Evolutionary conservation across 2,113 vertebrate species (phyloP).

Genomic region (Barbus barbus): DNA sequence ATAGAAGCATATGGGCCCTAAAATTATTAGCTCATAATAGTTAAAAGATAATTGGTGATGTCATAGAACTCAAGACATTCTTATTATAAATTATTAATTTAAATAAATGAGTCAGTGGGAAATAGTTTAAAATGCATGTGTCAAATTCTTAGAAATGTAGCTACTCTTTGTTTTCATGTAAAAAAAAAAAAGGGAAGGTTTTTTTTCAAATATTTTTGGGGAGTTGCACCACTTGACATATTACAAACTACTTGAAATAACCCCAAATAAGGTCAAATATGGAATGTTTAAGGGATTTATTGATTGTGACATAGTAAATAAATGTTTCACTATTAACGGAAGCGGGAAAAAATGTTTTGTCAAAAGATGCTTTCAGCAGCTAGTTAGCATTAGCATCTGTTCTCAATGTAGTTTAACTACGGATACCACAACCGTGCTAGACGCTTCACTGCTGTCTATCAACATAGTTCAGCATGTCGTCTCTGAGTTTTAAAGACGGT

Average conservation of each 20-base stretch:
- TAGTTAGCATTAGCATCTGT: neutral
- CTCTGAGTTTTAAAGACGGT: neutral
- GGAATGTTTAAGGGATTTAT: neutral
- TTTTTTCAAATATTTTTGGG: neutral
- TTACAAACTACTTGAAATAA: neutral
- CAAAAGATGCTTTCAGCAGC: neutral
- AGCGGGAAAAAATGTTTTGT: neutral
- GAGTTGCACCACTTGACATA: neutral
- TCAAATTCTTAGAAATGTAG: neutral
- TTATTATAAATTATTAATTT: constrained; percentile 33
- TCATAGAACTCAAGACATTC: neutral
- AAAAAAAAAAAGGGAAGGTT: no score
- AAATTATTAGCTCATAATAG: neutral
- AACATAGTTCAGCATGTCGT: neutral
- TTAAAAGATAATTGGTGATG: neutral
- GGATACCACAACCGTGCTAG: neutral
- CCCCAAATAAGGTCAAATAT: neutral
- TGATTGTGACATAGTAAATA: neutral
- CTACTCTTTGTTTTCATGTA: neutral
- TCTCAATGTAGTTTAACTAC: neutral
- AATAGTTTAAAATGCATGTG: neutral
- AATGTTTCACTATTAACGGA: neutral
- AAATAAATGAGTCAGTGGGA: constrained; percentile 17
- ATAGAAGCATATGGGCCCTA: neutral
- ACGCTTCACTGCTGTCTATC: neutral